A percentile compares a stretch with the other conserved stretches of the same genome.
Conservation (phyloP, 2,113 vertebrate species). For the Litocranius walleri region DNA sequence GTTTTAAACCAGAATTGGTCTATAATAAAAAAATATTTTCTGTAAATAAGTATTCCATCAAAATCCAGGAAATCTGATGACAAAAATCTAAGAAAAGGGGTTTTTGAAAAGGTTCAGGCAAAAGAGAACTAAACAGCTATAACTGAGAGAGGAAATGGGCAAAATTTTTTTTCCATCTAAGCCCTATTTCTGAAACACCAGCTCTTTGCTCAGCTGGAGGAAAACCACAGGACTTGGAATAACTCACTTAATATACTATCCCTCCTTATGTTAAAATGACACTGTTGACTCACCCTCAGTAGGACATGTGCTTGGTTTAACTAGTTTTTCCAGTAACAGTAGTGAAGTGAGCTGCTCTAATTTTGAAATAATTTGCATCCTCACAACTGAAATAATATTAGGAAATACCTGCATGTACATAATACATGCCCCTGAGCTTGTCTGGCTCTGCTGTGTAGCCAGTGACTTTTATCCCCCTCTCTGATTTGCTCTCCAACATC, state of each 20-base stretch:
- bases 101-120: neutral
- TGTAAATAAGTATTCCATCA: neutral
- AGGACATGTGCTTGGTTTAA: conserved; percentile 49
- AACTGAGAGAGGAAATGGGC: conserved; percentile 18
- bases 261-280: conserved; percentile 47
- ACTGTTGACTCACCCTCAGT: conserved; percentile 59
- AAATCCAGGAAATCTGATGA: conserved; percentile 29
- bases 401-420: neutral
- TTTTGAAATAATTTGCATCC: conserved; percentile 17
- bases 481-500: neutral
- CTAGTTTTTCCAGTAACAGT: conserved; percentile 66
- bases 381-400: conserved; percentile 37
- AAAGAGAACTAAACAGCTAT: neutral
- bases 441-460: neutral
- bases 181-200: conserved; percentile 46
- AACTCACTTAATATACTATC: conserved; percentile 29
- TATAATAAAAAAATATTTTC: neutral
- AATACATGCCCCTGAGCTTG: neutral
- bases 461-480: neutral
- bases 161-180: conserved; percentile 1
- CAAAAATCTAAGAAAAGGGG: conserved; percentile 28
- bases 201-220: conserved; percentile 71
- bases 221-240: conserved; percentile 63
- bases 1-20: neutral
- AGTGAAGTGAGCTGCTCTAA: conserved; percentile 28